Conservation (phyloP, 2,113 vertebrate genomes). For the Xenopus laevis region DNA sequence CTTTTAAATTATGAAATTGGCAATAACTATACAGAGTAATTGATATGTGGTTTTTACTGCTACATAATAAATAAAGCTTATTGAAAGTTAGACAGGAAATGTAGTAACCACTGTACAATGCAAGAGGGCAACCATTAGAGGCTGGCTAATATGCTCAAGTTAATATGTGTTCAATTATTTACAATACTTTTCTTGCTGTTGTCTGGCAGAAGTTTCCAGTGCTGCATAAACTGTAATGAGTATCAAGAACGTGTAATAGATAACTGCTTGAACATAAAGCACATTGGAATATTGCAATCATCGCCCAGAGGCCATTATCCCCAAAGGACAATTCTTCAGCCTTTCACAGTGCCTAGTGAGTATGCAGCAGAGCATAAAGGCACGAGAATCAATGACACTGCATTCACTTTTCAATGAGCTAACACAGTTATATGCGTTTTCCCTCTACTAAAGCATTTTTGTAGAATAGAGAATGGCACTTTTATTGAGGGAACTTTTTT, state of each 20-base stretch:
- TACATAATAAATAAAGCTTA: too few species aligned
- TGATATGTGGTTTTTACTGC: too few species aligned
- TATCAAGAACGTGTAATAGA: conserved; percentile 13
- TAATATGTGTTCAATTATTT: conserved; percentile 31
- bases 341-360: not conserved
- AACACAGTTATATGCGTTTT: conserved; percentile 10
- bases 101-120: not conserved
- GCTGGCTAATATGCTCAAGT: conserved; percentile 9
- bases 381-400: conserved; percentile 19
- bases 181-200: conserved; percentile 30
- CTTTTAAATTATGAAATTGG: too few species aligned
- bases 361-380: conserved; percentile 5
- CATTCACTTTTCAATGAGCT: conserved; percentile 1
- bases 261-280: conserved; percentile 23
- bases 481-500: not conserved
- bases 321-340: conserved; percentile 5
- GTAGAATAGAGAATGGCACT: not conserved
- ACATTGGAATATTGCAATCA: conserved; percentile 21
- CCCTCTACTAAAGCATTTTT: not conserved
- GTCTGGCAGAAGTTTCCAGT: conserved; percentile 10
- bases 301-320: conserved; percentile 4
- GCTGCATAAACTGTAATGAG: conserved; percentile 27
- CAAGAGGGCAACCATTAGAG: not conserved
- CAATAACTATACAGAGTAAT: too few species aligned
- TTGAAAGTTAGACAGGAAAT: too few species aligned